Evolutionary conservation across 2,113 vertebrate genomes (phyloP).

Genomic region (Eptesicus fuscus): DNA sequence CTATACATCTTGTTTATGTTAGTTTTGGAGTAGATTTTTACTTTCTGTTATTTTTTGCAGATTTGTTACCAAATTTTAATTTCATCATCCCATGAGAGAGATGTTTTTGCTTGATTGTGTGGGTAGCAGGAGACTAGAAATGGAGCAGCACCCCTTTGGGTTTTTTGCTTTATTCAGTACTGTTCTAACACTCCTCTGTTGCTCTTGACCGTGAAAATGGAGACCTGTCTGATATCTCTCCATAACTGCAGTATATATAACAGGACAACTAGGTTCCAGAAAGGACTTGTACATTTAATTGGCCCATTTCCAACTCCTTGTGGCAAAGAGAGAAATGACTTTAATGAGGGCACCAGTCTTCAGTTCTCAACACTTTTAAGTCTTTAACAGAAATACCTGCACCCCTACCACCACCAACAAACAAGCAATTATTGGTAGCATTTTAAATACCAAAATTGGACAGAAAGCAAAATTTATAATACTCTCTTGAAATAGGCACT

Average conservation of each 20-base stretch:
- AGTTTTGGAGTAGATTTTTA: neutral
- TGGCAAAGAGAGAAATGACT: neutral
- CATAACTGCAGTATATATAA: neutral
- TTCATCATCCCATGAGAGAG: neutral
- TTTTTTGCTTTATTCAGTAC: neutral
- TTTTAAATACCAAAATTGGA: neutral
- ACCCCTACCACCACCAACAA: neutral
- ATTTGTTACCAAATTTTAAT: neutral
- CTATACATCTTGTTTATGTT: neutral
- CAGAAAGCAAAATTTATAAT: neutral
- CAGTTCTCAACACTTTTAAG: neutral
- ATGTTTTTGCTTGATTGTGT: neutral
- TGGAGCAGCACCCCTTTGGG: accelerated
- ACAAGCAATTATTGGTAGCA: neutral
- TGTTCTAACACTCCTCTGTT: neutral
- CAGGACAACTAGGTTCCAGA: neutral
- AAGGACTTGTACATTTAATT: neutral
- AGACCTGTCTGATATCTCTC: neutral
- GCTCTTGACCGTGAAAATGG: neutral
- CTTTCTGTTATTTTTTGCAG: neutral
- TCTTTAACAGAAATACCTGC: neutral
- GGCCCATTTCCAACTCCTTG: neutral
- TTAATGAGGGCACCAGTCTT: neutral
- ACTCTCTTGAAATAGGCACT: neutral
- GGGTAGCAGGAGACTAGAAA: neutral